These are phyloP conservation scores for Planococcus citri DNA, from an alignment of 1,140 invertebrate species.

Conservation along the genomic window DNA sequence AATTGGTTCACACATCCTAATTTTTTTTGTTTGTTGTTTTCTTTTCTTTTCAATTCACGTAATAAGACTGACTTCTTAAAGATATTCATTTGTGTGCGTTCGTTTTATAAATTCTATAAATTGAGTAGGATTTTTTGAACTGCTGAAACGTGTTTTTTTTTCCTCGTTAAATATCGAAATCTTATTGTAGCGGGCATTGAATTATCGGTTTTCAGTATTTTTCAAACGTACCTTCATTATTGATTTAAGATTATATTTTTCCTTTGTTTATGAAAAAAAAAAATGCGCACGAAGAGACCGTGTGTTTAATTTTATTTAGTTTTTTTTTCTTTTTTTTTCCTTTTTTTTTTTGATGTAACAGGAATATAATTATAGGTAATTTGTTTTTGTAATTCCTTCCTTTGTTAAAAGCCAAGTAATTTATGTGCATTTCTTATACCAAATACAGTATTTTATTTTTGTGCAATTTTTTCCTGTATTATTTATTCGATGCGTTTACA, in stretches of 20 bases:
- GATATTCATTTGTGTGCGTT: neutral
- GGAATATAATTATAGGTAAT: slow-evolving; percentile 4
- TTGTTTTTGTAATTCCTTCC: slow-evolving; percentile 3
- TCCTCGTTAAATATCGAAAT: neutral
- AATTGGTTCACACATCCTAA: too few species aligned
- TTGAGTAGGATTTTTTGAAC: neutral
- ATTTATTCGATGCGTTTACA: too few species aligned
- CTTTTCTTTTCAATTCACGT: neutral
- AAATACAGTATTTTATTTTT: slow-evolving; percentile 3
- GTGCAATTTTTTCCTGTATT: neutral
- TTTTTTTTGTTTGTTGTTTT: neutral
- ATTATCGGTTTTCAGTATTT: neutral
- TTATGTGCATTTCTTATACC: neutral
- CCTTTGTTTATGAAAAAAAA: neutral
- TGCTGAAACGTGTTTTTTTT: neutral
- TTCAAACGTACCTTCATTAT: neutral
- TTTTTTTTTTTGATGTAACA: neutral
- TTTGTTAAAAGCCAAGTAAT: slow-evolving; percentile 7
- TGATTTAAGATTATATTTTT: neutral
- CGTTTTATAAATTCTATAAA: neutral
- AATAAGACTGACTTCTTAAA: neutral
- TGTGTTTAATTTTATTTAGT: neutral
- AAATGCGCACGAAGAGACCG: neutral
- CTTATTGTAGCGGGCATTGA: neutral
- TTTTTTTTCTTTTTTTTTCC: too few species aligned